Evolutionary conservation across 1,140 invertebrate species (phyloP).

Genomic region (Drosophila prosaltans): DNA sequence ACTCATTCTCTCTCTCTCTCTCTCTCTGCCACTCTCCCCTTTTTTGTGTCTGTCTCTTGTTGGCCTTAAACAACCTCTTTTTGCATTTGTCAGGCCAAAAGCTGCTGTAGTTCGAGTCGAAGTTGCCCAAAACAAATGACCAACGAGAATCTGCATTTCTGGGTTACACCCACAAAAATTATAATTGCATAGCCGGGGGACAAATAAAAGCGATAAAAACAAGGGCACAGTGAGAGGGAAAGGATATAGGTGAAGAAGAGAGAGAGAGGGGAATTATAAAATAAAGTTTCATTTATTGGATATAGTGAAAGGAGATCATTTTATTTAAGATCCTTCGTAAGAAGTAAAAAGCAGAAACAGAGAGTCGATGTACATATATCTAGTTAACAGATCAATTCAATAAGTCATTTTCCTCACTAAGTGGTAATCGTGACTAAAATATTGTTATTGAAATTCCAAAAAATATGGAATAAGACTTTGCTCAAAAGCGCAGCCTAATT

Average conservation of each 20-base stretch:
- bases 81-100: slow-evolving; percentile 13
- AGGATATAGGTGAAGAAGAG: not conserved
- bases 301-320: no score
- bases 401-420: no score
- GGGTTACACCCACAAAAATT: slow-evolving; percentile 22
- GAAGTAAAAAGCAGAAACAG: no score
- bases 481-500: no score
- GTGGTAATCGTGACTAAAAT: no score
- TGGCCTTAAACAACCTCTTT: slow-evolving; percentile 6
- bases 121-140: slow-evolving; percentile 27
- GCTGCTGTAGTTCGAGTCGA: slow-evolving; percentile 9
- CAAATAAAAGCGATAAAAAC: slow-evolving; percentile 9
- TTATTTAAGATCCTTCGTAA: no score
- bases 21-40: not conserved
- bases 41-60: not conserved
- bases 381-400: no score
- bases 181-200: slow-evolving; percentile 12
- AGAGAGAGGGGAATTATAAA: not conserved
- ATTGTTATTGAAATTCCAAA: no score
- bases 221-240: not conserved
- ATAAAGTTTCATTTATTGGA: no score
- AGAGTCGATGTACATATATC: no score
- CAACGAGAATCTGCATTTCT: slow-evolving; percentile 17
- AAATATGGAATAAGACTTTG: no score
- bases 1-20: not conserved